Percentiles rank a stretch among this genome's conserved stretches.
These are phyloP conservation scores for Percina caprodes DNA, from an alignment of 2,113 vertebrate genomes.

Conservation along the genomic window DNA sequence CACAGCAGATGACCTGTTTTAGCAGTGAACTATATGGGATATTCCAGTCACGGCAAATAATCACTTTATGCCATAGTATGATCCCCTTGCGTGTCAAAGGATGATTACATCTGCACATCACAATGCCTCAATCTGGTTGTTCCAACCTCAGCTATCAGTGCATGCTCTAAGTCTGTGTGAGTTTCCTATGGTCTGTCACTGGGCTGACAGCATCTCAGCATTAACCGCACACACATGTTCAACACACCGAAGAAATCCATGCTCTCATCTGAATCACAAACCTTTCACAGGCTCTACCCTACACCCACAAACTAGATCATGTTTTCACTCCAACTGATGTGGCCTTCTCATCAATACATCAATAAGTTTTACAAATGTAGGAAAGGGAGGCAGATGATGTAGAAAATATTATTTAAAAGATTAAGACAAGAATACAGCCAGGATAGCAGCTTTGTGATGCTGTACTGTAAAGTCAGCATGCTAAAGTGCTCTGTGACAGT, in stretches of 20 bases:
- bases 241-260: constrained; percentile 49
- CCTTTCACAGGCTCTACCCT: constrained; percentile 38
- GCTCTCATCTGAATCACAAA: constrained; percentile 57
- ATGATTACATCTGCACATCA: constrained; percentile 71
- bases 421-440: neutral
- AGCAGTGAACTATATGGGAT: constrained; percentile 52
- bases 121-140: constrained; percentile 56
- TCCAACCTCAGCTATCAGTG: constrained; percentile 67
- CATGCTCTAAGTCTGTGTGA: constrained; percentile 35
- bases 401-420: neutral
- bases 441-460: neutral
- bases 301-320: constrained; percentile 43
- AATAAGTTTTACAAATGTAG: constrained; percentile 15
- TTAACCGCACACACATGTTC: constrained; percentile 70
- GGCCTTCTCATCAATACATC: constrained; percentile 36
- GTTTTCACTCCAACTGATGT: constrained; percentile 54
- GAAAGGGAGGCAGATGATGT: constrained; percentile 11
- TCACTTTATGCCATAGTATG: constrained; percentile 59
- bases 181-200: constrained; percentile 50
- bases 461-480: neutral
- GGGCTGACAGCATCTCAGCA: constrained; percentile 60
- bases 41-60: constrained; percentile 65
- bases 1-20: constrained; percentile 70
- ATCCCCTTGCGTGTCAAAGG: constrained; percentile 69
- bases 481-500: neutral